phyloP scores from a whole-genome alignment of 1,140 invertebrate species.

The Calephelis nemesis region DNA sequence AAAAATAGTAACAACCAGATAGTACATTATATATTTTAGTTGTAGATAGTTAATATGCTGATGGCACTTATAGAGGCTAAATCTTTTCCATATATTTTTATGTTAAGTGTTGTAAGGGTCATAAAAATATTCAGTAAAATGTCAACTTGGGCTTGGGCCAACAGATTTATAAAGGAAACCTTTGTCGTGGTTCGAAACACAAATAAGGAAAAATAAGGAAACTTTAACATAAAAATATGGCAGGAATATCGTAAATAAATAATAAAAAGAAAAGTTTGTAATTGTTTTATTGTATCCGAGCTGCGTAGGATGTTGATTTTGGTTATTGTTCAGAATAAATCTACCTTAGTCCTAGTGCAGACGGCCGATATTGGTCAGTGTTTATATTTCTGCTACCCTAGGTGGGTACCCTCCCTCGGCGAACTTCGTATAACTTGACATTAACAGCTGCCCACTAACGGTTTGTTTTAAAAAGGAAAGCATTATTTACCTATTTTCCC shows the following conservation, averaged over 20 bases:
- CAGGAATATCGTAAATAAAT: constrained; percentile 4
- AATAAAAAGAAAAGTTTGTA: constrained; percentile 10
- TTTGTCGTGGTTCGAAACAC: constrained; percentile 12
- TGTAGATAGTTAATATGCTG: background rate
- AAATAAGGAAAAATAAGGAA: constrained; percentile 14
- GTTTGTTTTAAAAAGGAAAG: no score
- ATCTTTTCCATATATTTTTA: constrained; percentile 9
- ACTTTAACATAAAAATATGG: constrained; percentile 9
- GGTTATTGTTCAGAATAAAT: constrained; percentile 21
- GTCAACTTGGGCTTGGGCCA: background rate
- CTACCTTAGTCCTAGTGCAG: constrained; percentile 16
- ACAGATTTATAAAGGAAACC: constrained; percentile 4
- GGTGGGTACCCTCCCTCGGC: no score
- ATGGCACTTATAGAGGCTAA: background rate
- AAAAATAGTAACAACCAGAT: no score
- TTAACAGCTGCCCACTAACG: no score
- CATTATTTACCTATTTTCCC: no score
- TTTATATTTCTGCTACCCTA: no score
- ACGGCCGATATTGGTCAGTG: no score
- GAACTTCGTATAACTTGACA: no score
- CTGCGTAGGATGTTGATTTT: background rate
- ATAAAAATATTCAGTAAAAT: constrained; percentile 15
- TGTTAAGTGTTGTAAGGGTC: constrained; percentile 2
- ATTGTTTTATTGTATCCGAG: constrained; percentile 4
- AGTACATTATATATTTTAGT: no score